Evolutionary conservation across 1,140 invertebrate genomes (phyloP), one percentile per base, ranked within the genome.

Genomic region (Rhizoglyphus robini): DNA sequence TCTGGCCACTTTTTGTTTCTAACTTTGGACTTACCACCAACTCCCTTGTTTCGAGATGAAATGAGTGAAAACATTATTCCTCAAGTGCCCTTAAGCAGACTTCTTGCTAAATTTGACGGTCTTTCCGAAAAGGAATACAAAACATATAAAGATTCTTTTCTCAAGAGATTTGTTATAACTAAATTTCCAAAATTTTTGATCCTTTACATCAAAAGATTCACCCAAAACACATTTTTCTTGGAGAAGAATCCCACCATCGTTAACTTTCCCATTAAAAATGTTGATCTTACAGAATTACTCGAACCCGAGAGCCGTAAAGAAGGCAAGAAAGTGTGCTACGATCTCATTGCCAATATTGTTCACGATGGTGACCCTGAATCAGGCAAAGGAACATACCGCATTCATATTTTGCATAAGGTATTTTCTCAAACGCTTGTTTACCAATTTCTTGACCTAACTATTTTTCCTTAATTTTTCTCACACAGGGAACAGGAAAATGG

Each of bases 171-270:
- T 79, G 90, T 98, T 79, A 88, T 99, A 30, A 91, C 88, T 0
- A 81, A 86, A 71, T 79, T 99, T 51, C 96, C 96, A 13, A 91
- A 68, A n/a, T 99, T 93, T 78, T 81, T 99, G 18, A 97, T 99
- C 72, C 77, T 99, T 58, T 97, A 95, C 70, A 94, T 98, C 51
- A 95, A 96, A 80, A 82, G 96, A 69, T 99, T 99, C 75, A 97
- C 93, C 2, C 99, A 95, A 77, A 99, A 99, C 76, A 96, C 92
- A 31, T 99, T 98, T 78, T 97, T 96, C 73, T 83, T 95, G 15
- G 96, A 99, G 74, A 99, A 99, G 77, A 99, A 99, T 82, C 93
- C 93, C 11, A 99, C 96, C 0, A 99, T 99, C 74, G 95, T 99
- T 0, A 99, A 99, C 78, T 99, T 99, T 75, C 95, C 96, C 4